Conservation (phyloP, 2,113 vertebrate genomes). For the Spea multiplicata region DNA sequence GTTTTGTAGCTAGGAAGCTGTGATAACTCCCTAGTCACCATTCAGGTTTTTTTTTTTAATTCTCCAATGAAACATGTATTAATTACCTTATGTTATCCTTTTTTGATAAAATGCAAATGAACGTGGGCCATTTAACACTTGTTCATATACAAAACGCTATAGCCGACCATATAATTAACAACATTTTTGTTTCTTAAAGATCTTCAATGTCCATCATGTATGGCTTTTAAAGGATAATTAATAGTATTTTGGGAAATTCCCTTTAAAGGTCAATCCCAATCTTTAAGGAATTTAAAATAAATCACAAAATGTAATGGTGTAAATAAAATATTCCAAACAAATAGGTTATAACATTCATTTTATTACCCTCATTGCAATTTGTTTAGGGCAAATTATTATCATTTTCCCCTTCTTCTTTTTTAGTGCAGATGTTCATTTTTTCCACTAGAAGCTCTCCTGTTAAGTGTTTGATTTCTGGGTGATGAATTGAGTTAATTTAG, state of each 20-base stretch:
- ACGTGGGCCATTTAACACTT: not conserved
- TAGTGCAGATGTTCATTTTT: too few relatives aligned
- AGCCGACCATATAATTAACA: conserved; percentile 9
- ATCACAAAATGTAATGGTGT: not conserved
- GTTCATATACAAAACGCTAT: conserved; percentile 8
- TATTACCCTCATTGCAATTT: too few relatives aligned
- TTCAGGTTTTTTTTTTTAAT: too few relatives aligned
- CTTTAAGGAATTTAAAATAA: not conserved
- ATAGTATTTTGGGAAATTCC: not conserved
- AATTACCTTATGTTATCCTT: not conserved
- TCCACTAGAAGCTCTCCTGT: too few relatives aligned
- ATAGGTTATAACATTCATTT: too few relatives aligned
- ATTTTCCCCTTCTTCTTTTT: too few relatives aligned
- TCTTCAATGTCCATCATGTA: not conserved
- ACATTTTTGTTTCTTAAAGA: conserved; percentile 7
- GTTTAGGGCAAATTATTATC: too few relatives aligned
- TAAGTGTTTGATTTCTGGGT: too few relatives aligned
- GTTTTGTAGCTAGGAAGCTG: too few relatives aligned
- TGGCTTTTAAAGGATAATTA: conserved; percentile 26
- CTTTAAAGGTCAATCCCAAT: conserved; percentile 12
- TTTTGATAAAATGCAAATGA: conserved; percentile 15
- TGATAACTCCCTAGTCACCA: too few relatives aligned
- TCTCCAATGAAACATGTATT: too few relatives aligned
- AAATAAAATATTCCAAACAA: conserved; percentile 9
- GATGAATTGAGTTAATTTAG: too few relatives aligned